Percentiles rank a stretch among this genome's conserved stretches.
These are phyloP conservation scores for Cyrtodaria siliqua DNA, from an alignment of 2,888 invertebrate genomes.

Conservation along the genomic window DNA sequence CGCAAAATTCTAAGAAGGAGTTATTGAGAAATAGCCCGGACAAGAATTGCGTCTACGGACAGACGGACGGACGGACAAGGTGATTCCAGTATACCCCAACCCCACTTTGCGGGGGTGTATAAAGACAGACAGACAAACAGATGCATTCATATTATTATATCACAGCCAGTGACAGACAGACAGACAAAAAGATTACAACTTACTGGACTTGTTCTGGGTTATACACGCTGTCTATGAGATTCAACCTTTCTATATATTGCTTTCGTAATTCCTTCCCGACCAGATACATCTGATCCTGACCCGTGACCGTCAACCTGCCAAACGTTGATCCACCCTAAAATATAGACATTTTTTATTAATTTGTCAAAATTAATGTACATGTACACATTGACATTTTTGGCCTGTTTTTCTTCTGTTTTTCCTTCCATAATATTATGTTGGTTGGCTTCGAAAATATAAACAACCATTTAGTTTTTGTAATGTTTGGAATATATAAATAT, in stretches of 20 bases:
- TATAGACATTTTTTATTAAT: not conserved
- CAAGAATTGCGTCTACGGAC: too few species aligned
- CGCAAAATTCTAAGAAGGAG: too few species aligned
- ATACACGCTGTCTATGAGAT: constrained; percentile 55
- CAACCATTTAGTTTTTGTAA: too few species aligned
- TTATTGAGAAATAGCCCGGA: too few species aligned
- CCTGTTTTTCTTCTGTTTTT: too few species aligned
- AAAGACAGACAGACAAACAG: constrained; percentile 1
- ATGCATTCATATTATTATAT: not conserved
- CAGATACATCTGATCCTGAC: constrained; percentile 80
- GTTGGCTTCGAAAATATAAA: too few species aligned
- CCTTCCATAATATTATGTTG: too few species aligned
- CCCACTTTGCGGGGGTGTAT: not conserved
- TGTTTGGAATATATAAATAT: too few species aligned
- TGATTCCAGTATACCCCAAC: too few species aligned
- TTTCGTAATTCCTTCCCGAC: constrained; percentile 73
- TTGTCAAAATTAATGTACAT: not conserved
- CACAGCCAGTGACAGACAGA: not conserved
- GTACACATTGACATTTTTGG: too few species aligned
- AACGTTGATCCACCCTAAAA: constrained; percentile 63
- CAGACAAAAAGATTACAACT: constrained; percentile 35
- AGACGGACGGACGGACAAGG: not conserved
- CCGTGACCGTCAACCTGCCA: constrained; percentile 77
- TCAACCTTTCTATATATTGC: constrained; percentile 71
- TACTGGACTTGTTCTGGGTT: constrained; percentile 67